phyloP scores from a whole-genome alignment of 2,888 invertebrate genomes.

The Schrankia costaestrigalis region DNA sequence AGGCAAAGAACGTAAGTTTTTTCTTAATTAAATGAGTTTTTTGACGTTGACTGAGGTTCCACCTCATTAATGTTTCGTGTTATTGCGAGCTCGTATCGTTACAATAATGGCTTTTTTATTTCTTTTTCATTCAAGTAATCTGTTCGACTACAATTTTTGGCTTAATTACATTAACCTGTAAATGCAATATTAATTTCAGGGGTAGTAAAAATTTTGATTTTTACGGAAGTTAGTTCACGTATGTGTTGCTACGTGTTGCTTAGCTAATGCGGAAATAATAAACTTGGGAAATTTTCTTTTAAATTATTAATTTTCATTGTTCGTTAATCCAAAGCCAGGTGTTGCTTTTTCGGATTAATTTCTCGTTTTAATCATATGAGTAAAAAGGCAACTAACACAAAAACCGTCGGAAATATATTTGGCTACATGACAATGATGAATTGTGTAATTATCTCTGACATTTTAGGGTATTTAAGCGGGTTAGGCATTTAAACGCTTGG shows the following conservation, averaged over 20 bases:
- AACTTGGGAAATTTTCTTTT: no score
- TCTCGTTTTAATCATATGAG: constrained; percentile 12
- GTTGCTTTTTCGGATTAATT: constrained; percentile 13
- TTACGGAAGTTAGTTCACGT: no score
- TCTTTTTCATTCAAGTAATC: constrained; percentile 10
- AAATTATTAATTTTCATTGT: no score
- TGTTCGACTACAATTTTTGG: no score
- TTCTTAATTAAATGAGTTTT: constrained; percentile 42
- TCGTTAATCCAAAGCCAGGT: no score
- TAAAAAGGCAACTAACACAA: constrained; percentile 21
- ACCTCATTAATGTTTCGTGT: constrained; percentile 40
- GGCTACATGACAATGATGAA: constrained; percentile 42
- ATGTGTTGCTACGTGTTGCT: no score
- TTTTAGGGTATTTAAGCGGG: constrained; percentile 37
- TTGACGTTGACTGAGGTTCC: constrained; percentile 29
- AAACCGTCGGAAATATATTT: constrained; percentile 28
- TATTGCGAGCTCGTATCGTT: constrained; percentile 38
- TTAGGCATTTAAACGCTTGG: constrained; percentile 29
- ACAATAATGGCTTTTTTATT: constrained; percentile 30
- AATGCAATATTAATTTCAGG: no score
- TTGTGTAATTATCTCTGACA: constrained; percentile 45
- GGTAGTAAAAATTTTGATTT: no score
- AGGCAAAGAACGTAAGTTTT: constrained; percentile 58
- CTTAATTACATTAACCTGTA: no score
- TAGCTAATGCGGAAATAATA: no score